These are phyloP conservation scores for Elysia crispata DNA, from an alignment of 2,888 invertebrate species.

Conservation along the genomic window DNA sequence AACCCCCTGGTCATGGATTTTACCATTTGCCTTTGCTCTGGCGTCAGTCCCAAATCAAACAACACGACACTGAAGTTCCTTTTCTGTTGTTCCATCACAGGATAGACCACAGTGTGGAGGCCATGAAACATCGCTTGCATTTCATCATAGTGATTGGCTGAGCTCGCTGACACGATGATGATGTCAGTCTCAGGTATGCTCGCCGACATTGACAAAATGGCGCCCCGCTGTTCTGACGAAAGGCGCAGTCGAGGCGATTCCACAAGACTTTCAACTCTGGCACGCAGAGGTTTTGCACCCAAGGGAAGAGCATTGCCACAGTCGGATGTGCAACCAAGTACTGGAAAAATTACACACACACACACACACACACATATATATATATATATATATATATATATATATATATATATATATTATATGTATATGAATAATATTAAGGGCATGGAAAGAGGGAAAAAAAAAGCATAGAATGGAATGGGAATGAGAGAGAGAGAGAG, in stretches of 20 bases:
- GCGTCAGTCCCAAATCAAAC: slow-evolving; percentile 14
- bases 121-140: slow-evolving; percentile 37
- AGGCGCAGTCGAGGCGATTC: not conserved
- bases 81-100: slow-evolving; percentile 5
- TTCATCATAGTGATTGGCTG: slow-evolving; percentile 30
- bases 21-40: slow-evolving; percentile 11
- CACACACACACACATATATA: too few species aligned
- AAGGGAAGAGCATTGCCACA: too few species aligned
- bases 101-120: slow-evolving; percentile 23
- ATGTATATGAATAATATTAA: too few species aligned
- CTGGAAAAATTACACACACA: too few species aligned
- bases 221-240: slow-evolving; percentile 6
- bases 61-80: slow-evolving; percentile 27
- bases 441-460: too few species aligned
- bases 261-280: slow-evolving; percentile 5
- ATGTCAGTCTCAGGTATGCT: slow-evolving; percentile 36
- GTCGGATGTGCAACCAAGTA: too few species aligned
- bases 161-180: slow-evolving; percentile 22
- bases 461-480: too few species aligned
- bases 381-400: too few species aligned
- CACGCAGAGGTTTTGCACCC: not conserved
- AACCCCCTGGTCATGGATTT: too few species aligned
- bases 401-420: too few species aligned
- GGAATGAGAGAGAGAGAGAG: too few species aligned
- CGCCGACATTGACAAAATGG: slow-evolving; percentile 11